Conservation (phyloP, 2,888 invertebrate species). For the Arge pagana region DNA sequence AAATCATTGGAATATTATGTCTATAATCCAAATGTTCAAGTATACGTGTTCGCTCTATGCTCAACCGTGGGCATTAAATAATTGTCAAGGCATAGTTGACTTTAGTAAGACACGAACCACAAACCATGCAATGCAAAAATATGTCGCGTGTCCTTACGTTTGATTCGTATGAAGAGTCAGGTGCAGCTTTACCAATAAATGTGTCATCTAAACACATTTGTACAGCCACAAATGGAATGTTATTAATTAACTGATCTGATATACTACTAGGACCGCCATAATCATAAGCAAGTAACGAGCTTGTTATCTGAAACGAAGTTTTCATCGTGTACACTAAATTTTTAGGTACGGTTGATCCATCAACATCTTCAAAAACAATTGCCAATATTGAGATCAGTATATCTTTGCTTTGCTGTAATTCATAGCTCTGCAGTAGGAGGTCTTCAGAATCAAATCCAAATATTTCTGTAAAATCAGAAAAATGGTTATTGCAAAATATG, state of each 20-base stretch:
- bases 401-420: conserved; percentile 33
- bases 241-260: neutral
- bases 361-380: conserved; percentile 41
- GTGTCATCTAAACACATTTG: conserved; percentile 49
- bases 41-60: no score
- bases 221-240: conserved; percentile 39
- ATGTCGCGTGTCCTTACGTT: no score
- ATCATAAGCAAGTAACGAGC: conserved; percentile 24
- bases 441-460: conserved; percentile 42
- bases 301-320: conserved; percentile 33
- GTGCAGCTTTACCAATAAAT: conserved; percentile 38
- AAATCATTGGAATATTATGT: no score
- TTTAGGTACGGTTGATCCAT: neutral
- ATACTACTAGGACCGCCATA: conserved; percentile 1
- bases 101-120: no score
- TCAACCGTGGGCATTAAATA: no score
- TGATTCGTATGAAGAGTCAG: conserved; percentile 23
- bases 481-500: conserved; percentile 44
- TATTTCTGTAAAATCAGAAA: conserved; percentile 35
- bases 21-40: no score
- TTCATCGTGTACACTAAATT: conserved; percentile 31
- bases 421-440: conserved; percentile 41
- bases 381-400: conserved; percentile 34
- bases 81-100: no score
- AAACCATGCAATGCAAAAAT: no score